Conservation (phyloP, 2,113 vertebrate species). For the Vimba vimba region DNA sequence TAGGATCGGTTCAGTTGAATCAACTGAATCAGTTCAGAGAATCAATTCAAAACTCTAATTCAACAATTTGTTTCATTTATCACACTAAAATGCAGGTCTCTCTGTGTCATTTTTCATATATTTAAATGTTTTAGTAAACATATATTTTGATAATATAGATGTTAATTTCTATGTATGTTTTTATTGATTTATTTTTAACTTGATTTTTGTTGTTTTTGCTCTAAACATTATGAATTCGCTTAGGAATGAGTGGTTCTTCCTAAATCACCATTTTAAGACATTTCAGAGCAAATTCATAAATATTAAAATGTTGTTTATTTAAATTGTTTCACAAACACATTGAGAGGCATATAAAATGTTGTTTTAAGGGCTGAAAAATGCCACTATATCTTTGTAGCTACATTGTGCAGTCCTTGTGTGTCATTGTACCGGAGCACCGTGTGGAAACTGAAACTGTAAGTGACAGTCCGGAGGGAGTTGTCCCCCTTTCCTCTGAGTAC, state of each 20-base stretch:
- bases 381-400: not conserved
- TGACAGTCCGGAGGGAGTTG: conserved; percentile 35
- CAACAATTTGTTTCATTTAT: no score
- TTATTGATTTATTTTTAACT: not conserved
- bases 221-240: not conserved
- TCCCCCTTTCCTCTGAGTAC: conserved; percentile 50
- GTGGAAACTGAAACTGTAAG: conserved; percentile 36
- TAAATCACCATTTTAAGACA: not conserved
- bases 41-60: no score
- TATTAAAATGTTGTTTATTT: not conserved
- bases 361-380: not conserved
- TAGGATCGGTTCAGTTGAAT: no score
- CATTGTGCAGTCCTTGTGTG: not conserved
- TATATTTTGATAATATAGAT: no score
- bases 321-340: no score
- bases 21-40: no score
- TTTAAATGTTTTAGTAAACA: no score
- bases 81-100: no score
- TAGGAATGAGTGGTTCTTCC: not conserved
- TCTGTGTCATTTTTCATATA: no score
- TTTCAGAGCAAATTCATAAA: not conserved
- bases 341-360: no score
- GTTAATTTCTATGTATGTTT: no score
- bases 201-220: not conserved
- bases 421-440: not conserved